phyloP scores from a whole-genome alignment of 2,797 vertebrate species.

The Arctocebus calabarensis region DNA sequence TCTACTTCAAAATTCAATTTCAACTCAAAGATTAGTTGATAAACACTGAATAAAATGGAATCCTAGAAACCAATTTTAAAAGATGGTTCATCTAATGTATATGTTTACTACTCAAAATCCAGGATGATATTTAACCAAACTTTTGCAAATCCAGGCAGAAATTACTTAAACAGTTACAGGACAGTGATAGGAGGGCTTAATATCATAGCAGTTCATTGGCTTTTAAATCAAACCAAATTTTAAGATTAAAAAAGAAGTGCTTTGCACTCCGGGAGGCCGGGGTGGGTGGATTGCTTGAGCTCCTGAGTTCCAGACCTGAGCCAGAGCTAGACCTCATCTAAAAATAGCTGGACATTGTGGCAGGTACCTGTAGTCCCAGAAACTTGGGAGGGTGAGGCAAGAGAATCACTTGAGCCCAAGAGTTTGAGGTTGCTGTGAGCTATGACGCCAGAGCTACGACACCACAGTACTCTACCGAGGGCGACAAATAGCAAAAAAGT shows the following conservation, averaged over 20 bases:
- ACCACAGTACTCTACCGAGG: too few relatives aligned
- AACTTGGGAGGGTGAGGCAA: too few relatives aligned
- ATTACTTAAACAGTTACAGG: neutral
- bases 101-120: slow-evolving; percentile 28
- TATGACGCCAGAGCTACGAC: too few relatives aligned
- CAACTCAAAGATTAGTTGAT: slow-evolving; percentile 21
- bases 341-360: too few relatives aligned
- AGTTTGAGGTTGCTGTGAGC: too few relatives aligned
- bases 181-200: neutral
- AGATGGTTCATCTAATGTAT: neutral
- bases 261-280: too few relatives aligned
- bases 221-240: slow-evolving; percentile 53
- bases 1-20: neutral
- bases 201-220: neutral
- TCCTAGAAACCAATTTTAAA: neutral
- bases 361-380: too few relatives aligned
- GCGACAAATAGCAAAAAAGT: too few relatives aligned
- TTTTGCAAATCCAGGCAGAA: slow-evolving; percentile 14
- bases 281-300: too few relatives aligned
- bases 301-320: too few relatives aligned
- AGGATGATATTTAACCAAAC: neutral
- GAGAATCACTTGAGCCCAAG: too few relatives aligned
- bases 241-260: slow-evolving; percentile 24
- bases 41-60: slow-evolving; percentile 26
- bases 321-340: too few relatives aligned